Evolutionary conservation across 2,888 invertebrate genomes (phyloP), one percentile per base, ranked within the genome.

Genomic region (Xanthia togata): DNA sequence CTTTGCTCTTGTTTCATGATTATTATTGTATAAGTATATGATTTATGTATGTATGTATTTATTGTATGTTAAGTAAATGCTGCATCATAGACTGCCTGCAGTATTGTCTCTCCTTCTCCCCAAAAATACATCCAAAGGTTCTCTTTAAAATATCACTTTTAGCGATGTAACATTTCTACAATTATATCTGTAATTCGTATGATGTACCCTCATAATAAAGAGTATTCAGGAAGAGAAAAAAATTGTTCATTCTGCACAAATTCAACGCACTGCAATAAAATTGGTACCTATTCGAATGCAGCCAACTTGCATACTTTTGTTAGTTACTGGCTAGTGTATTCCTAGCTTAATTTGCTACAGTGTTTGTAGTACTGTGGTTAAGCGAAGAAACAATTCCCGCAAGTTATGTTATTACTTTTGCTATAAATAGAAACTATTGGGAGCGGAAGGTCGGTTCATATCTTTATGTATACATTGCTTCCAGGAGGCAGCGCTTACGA

Each of bases 341-440:
- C 26, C 47, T 38, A 20, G n/a, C 41, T n/a, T 31, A n/a, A 57
- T 31, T 74, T 88, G 83, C 88, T 89, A 87, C 64, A 76, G 69
- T 47, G 57, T 81, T 81, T 79, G 81, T 85, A 79, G 82, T 82
- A 81, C 77, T 88, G 86, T 67, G 89, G 85, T 80, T 82, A 81
- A 74, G 73, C 31, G 11, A 69, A 75, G 26, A 83, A 75, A 74
- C 77, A 53, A 83, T 89, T 81, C 79, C 55, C 60, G 47, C 70
- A 75, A 88, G 79, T 89, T 86, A 78, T 78, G 73, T 77, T 77
- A 70, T 78, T 83, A 87, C 78, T 85, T 86, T 79, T 71, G 79
- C 79, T 81, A 82, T 84, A 74, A 77, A 83, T 79, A 80, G 70
- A 73, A 76, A 81, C 77, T 80, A 72, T 81, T 70, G 70, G 73